Evolutionary conservation across 2,888 invertebrate species (phyloP), one percentile per base, ranked within the genome.

Genomic region (Melolontha melolontha): DNA sequence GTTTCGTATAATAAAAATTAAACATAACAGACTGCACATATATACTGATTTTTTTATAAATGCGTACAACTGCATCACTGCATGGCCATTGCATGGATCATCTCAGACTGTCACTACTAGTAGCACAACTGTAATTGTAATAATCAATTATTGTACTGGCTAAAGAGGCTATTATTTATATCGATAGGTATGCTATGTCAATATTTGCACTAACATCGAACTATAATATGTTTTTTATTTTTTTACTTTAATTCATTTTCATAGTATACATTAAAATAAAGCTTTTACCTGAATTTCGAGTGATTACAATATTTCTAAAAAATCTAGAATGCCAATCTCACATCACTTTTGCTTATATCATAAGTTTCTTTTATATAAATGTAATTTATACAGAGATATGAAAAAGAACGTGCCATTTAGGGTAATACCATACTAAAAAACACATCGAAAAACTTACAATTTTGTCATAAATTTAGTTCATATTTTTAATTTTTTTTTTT

Each of bases 331-430:
- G 80, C 81, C 81, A 80, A 81, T 80, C 77, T 80, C 79, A 80
- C 80, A 78, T 82, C 79, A 79, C 79, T 79, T 81, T 80, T 76
- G 79, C 80, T 80, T 80, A 79, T 74, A 75, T 72, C 68, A 69
- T 69, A 75, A 69, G 74, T 47, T 62, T 42, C 22, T 57, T 57
- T 75, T 74, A 78, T 80, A 79, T 80, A 80, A 76, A 76, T 75
- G 73, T 75, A 75, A 76, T 76, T 77, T 76, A 76, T 75, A 78
- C 77, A 83, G 80, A 83, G 82, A 83, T 83, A 83, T 83, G 83
- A 83, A 83, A 82, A 82, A 83, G 81, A 84, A 82, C 82, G 74
- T 90, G 91, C 91, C 91, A 89, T 87, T 89, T 89, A 90, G 91
- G 91, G 91, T 90, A 88, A 87, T 87, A 90, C 91, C 91, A 87